These are phyloP conservation scores for Scaptomyza reducta DNA, from an alignment of 2,888 invertebrate species.

Conservation along the genomic window DNA sequence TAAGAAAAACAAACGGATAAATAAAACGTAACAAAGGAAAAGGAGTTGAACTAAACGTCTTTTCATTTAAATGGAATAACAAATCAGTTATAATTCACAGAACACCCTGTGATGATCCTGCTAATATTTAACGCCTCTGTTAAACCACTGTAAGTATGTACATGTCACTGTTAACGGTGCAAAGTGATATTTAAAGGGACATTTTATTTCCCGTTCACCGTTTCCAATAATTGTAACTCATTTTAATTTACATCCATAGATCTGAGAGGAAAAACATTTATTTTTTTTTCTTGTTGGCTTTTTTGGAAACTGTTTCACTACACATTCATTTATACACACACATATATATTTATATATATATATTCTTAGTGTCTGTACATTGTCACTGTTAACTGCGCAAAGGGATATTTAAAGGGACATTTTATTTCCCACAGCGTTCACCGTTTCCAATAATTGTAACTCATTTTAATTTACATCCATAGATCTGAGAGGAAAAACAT, in stretches of 20 bases:
- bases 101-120: neutral
- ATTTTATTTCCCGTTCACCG: neutral
- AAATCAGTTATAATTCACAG: too few species aligned
- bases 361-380: too few species aligned
- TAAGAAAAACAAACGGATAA: slow-evolving; percentile 46
- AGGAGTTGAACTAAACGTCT: slow-evolving; percentile 8
- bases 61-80: neutral
- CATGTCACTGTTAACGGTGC: neutral
- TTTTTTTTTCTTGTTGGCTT: slow-evolving; percentile 47
- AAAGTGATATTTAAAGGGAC: neutral
- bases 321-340: slow-evolving; percentile 47
- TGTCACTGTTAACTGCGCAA: too few species aligned
- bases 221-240: slow-evolving; percentile 9
- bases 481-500: slow-evolving; percentile 48
- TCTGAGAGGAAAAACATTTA: slow-evolving; percentile 53
- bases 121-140: neutral
- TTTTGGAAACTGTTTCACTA: slow-evolving; percentile 52
- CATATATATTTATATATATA: slow-evolving; percentile 1
- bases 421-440: neutral
- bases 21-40: slow-evolving; percentile 63
- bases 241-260: slow-evolving; percentile 22
- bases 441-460: slow-evolving; percentile 7
- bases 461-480: slow-evolving; percentile 21
- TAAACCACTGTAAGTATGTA: slow-evolving; percentile 1
- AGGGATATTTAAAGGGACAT: neutral